These are phyloP conservation scores for Theonella swinhoei DNA, from an alignment of 37 sponge, comb jelly and placozoan species.

Conservation along the genomic window DNA sequence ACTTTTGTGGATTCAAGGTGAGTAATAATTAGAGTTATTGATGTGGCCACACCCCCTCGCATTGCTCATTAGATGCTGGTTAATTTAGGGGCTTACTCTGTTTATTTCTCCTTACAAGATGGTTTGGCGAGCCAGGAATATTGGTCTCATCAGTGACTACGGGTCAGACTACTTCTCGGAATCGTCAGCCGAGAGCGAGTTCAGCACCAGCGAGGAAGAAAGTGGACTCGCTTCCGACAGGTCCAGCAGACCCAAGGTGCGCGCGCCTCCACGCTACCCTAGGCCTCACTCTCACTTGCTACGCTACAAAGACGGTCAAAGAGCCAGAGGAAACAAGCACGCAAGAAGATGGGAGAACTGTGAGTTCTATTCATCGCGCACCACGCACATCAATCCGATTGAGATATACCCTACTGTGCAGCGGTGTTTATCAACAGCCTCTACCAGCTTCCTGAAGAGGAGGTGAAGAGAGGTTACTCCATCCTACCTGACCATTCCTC, in stretches of 20 bases:
- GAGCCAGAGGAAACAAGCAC: conserved; percentile 42
- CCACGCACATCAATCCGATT: not conserved
- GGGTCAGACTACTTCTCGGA: not conserved
- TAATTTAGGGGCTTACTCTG: not conserved
- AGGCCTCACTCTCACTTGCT: conserved; percentile 63
- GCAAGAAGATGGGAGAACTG: conserved; percentile 63
- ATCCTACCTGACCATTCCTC: conserved; percentile 40
- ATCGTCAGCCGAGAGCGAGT: not conserved
- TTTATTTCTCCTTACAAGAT: too few relatives aligned
- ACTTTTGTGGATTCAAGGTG: too few relatives aligned
- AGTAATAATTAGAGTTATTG: too few relatives aligned
- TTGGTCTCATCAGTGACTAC: not conserved
- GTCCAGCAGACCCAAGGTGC: conserved; percentile 25
- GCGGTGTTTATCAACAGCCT: conserved; percentile 52
- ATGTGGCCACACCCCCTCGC: too few relatives aligned
- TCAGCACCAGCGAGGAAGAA: not conserved
- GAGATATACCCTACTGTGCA: not conserved
- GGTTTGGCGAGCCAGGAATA: not conserved
- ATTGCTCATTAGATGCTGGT: too few relatives aligned
- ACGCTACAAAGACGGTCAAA: not conserved
- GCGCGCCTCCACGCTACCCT: conserved; percentile 17
- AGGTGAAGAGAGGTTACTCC: conserved; percentile 18
- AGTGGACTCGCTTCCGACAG: not conserved
- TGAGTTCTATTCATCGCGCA: conserved; percentile 11
- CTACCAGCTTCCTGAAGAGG: conserved; percentile 48